Evolutionary conservation across 2,113 vertebrate genomes (phyloP).

Genomic region (Gulo gulo): DNA sequence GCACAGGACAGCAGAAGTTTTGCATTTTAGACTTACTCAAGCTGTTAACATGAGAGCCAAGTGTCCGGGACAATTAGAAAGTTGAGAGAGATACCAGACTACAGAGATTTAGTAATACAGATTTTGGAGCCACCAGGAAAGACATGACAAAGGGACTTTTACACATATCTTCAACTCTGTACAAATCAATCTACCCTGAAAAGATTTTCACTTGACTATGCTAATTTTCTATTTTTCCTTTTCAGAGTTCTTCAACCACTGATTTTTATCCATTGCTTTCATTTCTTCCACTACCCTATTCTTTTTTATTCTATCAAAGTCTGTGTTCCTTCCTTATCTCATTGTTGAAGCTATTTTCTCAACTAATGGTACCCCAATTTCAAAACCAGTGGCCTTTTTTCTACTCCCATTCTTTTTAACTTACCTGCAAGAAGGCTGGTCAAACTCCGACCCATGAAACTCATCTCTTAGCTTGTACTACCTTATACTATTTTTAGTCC

Average conservation of each 20-base stretch:
- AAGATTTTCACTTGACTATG: background rate
- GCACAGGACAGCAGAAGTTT: background rate
- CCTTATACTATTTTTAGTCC: background rate
- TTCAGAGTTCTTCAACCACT: constrained; percentile 26
- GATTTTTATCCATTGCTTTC: background rate
- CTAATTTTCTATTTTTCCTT: background rate
- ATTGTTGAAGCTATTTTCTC: background rate
- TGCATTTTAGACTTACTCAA: background rate
- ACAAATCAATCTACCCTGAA: background rate
- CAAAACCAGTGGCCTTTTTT: background rate
- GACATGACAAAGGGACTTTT: constrained; percentile 6
- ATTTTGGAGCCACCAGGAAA: background rate
- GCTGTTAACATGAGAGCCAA: background rate
- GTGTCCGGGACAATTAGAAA: background rate
- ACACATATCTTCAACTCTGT: background rate
- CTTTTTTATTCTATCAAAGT: background rate
- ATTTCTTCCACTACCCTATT: background rate
- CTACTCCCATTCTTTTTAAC: background rate
- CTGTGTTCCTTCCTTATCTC: background rate
- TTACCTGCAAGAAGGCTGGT: background rate
- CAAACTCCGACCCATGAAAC: constrained; percentile 3
- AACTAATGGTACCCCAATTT: background rate
- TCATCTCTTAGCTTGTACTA: background rate
- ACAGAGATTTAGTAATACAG: background rate
- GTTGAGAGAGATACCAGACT: background rate